phyloP scores from a whole-genome alignment of 1,140 invertebrate species.

The Zaprionus tsacasi region DNA sequence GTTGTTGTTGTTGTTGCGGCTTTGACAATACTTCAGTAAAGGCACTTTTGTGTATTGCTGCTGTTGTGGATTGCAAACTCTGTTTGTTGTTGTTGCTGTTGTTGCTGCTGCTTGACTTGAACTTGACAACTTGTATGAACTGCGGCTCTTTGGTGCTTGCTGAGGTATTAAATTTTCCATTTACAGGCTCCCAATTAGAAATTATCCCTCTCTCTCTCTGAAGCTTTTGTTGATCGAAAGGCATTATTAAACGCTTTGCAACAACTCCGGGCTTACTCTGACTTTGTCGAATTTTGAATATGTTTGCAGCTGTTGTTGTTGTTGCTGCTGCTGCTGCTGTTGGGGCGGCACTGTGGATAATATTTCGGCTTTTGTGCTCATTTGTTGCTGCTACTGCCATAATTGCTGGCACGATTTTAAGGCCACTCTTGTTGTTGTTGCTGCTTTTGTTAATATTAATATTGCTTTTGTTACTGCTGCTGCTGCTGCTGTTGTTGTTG shows the following conservation, averaged over 20 bases:
- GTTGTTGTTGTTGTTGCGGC: conserved; percentile 10
- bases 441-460: conserved; percentile 22
- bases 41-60: conserved; percentile 58
- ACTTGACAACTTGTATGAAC: conserved; percentile 31
- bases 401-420: conserved; percentile 34
- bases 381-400: conserved; percentile 31
- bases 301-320: conserved; percentile 40
- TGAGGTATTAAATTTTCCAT: conserved; percentile 44
- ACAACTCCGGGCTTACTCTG: conserved; percentile 31
- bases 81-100: conserved; percentile 19
- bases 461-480: conserved; percentile 21
- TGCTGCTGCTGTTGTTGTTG: conserved; percentile 47
- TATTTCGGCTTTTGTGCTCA: conserved; percentile 49
- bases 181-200: conserved; percentile 25
- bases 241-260: conserved; percentile 36
- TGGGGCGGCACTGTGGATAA: conserved; percentile 41
- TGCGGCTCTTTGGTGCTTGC: conserved; percentile 49
- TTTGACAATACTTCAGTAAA: conserved; percentile 50
- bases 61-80: conserved; percentile 20
- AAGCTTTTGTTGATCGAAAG: conserved; percentile 31
- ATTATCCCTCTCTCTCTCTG: conserved; percentile 13
- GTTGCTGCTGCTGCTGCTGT: conserved; percentile 27
- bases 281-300: conserved; percentile 49
- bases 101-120: conserved; percentile 20
- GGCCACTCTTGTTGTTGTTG: conserved; percentile 27